Conservation (phyloP, 2,797 vertebrate species). For the Acanthurus lineatus region DNA sequence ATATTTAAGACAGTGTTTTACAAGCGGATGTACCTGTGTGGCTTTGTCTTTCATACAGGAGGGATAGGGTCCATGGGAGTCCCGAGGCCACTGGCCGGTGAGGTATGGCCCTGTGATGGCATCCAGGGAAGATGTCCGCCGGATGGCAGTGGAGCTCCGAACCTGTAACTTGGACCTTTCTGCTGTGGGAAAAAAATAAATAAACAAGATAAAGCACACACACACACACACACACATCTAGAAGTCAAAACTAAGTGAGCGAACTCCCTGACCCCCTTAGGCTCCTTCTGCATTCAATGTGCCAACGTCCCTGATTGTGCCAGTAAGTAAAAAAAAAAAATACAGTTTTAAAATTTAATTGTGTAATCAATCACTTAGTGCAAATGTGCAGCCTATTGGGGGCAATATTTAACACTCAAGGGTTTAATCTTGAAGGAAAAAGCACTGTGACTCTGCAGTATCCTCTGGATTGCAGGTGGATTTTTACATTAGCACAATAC, state of each 20-base stretch:
- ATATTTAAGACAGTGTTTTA: background rate
- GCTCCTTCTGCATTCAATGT: background rate
- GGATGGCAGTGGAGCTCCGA: slow-evolving; percentile 90
- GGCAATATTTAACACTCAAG: slow-evolving; percentile 10
- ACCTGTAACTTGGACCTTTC: slow-evolving; percentile 92
- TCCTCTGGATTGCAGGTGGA: background rate
- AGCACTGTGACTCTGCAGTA: background rate
- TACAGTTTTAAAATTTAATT: background rate
- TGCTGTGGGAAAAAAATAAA: slow-evolving; percentile 79
- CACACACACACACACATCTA: background rate
- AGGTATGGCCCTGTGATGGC: slow-evolving; percentile 97
- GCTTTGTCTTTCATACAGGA: slow-evolving; percentile 98
- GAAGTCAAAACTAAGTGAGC: background rate
- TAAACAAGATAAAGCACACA: slow-evolving; percentile 13
- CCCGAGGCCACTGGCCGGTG: slow-evolving; percentile 97
- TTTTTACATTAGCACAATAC: background rate
- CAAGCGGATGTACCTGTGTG: slow-evolving; percentile 90
- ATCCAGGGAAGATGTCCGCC: slow-evolving; percentile 94
- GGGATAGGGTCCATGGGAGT: slow-evolving; percentile 91
- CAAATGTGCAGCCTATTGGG: background rate
- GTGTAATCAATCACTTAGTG: slow-evolving; percentile 17
- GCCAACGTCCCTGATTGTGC: slow-evolving; percentile 24
- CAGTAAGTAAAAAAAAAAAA: background rate
- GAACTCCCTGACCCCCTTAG: slow-evolving; percentile 10
- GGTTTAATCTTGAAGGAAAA: slow-evolving; percentile 3